A percentile compares a stretch with the other conserved stretches of the same genome.
Conservation (phyloP, 2,113 vertebrate genomes). For the Mesembrinibis cayennensis region DNA sequence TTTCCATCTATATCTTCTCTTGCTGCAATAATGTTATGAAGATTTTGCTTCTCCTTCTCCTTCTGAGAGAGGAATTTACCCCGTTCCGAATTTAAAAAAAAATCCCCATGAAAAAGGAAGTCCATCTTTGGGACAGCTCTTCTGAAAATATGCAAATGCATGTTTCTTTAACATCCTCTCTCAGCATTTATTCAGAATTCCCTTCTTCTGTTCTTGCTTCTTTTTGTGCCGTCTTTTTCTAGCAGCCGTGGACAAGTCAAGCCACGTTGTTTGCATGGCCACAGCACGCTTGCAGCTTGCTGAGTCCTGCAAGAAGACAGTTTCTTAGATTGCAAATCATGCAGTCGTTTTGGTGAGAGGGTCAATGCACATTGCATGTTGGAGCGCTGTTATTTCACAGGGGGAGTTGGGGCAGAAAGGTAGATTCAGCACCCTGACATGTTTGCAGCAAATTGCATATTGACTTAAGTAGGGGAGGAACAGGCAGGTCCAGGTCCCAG, state of each 20-base stretch:
- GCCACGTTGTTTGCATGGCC: fast-evolving
- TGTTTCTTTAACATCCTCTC: not conserved
- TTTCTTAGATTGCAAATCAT: not conserved
- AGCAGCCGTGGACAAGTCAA: not conserved
- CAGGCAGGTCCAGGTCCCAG: not conserved
- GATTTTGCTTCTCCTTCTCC: not conserved
- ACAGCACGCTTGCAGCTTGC: not conserved
- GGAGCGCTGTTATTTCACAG: not conserved
- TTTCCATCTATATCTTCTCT: not conserved
- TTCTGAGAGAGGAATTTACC: not conserved
- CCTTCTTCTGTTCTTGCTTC: not conserved
- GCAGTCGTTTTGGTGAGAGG: not conserved
- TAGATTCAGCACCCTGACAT: not conserved
- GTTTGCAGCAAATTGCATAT: no score
- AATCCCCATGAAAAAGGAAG: not conserved
- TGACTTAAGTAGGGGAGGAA: not conserved
- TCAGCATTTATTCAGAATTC: not conserved
- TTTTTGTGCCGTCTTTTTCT: not conserved
- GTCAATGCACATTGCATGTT: fast-evolving
- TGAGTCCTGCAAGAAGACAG: no score
- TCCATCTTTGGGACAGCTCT: not conserved
- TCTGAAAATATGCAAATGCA: not conserved
- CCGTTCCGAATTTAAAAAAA: not conserved
- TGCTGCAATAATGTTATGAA: not conserved
- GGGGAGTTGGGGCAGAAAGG: not conserved